A percentile compares a stretch with the other conserved stretches of the same genome.
These are phyloP conservation scores for Erithacus rubecula DNA, from an alignment of 2,797 vertebrate species.

Conservation along the genomic window DNA sequence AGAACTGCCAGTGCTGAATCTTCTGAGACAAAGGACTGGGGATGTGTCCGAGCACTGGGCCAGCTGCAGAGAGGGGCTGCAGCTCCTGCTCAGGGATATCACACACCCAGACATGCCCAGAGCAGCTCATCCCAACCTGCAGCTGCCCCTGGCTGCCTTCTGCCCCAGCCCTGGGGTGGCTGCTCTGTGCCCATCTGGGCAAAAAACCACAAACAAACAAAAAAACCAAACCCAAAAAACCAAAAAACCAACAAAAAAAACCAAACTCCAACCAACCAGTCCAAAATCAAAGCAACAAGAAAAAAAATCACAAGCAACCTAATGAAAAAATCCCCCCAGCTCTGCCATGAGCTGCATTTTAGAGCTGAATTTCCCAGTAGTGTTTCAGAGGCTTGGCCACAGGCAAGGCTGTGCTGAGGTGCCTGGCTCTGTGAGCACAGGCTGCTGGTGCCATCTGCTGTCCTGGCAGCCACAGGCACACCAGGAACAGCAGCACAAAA, in stretches of 20 bases:
- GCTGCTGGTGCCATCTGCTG: slow-evolving; percentile 63
- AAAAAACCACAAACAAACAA: too few relatives aligned
- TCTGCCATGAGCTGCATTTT: not conserved
- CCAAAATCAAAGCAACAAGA: not conserved
- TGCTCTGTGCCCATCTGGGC: not conserved
- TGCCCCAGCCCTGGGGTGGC: not conserved
- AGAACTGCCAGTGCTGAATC: not conserved
- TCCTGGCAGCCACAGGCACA: not conserved
- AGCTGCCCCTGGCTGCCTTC: not conserved
- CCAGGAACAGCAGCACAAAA: rapidly evolving
- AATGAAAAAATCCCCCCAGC: rapidly evolving
- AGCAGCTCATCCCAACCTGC: not conserved
- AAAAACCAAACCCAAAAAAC: too few relatives aligned
- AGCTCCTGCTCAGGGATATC: rapidly evolving
- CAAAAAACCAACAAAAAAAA: too few relatives aligned
- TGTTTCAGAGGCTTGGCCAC: rapidly evolving
- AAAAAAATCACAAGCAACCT: too few relatives aligned
- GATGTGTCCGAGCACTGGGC: too few relatives aligned
- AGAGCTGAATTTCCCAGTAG: not conserved
- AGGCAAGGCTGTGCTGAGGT: not conserved
- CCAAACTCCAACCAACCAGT: not conserved
- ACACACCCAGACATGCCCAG: rapidly evolving
- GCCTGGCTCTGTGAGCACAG: not conserved
- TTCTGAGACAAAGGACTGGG: not conserved
- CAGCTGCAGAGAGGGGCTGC: not conserved